Evolutionary conservation across 2,113 vertebrate genomes (phyloP).

Genomic region (Trichomycterus rosablanca): DNA sequence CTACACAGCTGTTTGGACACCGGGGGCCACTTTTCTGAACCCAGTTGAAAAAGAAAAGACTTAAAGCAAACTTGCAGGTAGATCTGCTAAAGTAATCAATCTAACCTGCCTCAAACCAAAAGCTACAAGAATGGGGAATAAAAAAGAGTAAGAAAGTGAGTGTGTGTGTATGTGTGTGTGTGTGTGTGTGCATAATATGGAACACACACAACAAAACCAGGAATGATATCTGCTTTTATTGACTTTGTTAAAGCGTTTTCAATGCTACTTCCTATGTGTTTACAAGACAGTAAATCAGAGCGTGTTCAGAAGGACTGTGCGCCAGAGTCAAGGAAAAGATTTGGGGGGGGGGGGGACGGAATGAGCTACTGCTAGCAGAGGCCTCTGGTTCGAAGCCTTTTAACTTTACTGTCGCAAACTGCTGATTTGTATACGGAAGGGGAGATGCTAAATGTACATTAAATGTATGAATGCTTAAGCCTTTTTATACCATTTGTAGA

Average conservation of each 20-base stretch:
- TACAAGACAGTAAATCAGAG: conserved; percentile 75
- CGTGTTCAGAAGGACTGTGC: conserved; percentile 44
- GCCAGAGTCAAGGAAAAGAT: conserved; percentile 27
- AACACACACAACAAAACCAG: conserved; percentile 53
- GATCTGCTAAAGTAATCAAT: conserved; percentile 73
- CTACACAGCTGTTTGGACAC: conserved; percentile 68
- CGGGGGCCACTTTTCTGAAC: conserved; percentile 69
- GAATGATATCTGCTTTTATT: conserved; percentile 76
- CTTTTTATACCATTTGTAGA: too few relatives aligned
- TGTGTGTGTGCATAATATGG: conserved; percentile 11
- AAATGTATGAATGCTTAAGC: too few relatives aligned
- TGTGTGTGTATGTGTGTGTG: conserved; percentile 3
- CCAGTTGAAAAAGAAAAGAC: conserved; percentile 69
- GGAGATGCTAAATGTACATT: too few relatives aligned
- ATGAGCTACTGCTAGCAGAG: conserved; percentile 16
- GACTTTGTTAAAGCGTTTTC: conserved; percentile 77
- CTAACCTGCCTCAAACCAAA: conserved; percentile 57
- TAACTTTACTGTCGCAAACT: too few relatives aligned
- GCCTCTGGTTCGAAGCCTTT: too few relatives aligned
- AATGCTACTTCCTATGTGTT: conserved; percentile 75
- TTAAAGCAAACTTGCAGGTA: conserved; percentile 69
- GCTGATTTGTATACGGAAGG: too few relatives aligned
- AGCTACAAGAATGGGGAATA: conserved; percentile 49
- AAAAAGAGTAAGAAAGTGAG: conserved; percentile 40
- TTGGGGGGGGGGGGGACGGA: background rate